Evolutionary conservation across 2,888 invertebrate species (phyloP).

Genomic region (Pandemis heparana): DNA sequence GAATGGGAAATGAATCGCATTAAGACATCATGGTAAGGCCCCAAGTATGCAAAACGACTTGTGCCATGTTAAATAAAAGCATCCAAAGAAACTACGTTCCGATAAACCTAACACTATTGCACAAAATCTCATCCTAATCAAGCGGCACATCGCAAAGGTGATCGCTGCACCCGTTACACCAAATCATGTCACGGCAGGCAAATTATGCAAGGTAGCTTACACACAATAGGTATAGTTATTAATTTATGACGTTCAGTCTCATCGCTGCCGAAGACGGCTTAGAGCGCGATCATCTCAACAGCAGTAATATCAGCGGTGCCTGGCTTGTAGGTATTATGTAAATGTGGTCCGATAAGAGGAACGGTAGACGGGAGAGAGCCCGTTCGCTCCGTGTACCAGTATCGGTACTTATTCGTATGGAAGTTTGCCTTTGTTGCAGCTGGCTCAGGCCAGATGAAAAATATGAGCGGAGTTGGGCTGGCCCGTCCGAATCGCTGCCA

Average conservation of each 20-base stretch:
- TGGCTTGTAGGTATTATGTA: constrained; percentile 43
- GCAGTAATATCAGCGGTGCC: constrained; percentile 40
- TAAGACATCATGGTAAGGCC: too few species aligned
- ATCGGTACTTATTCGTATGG: constrained; percentile 20
- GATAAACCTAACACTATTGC: too few species aligned
- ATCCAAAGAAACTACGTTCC: too few species aligned
- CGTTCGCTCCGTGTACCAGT: constrained; percentile 21
- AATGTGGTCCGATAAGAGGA: constrained; percentile 39
- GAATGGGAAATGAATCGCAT: too few species aligned
- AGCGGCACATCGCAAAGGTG: not conserved
- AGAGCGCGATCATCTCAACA: constrained; percentile 34
- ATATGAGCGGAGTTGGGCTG: too few species aligned
- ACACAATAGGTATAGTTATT: constrained; percentile 28
- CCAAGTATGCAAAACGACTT: too few species aligned
- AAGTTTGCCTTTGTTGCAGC: constrained; percentile 23
- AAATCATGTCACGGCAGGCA: not conserved
- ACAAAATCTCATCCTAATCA: not conserved
- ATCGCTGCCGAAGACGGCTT: constrained; percentile 39
- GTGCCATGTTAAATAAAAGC: too few species aligned
- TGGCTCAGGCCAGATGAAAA: not conserved
- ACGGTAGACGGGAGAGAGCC: constrained; percentile 33
- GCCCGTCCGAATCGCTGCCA: too few species aligned
- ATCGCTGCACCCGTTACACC: constrained; percentile 5
- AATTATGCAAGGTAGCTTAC: constrained; percentile 17
- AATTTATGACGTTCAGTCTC: constrained; percentile 38